Conservation (phyloP, 1,140 invertebrate genomes). For the Tetranychus cinnabarinus region DNA sequence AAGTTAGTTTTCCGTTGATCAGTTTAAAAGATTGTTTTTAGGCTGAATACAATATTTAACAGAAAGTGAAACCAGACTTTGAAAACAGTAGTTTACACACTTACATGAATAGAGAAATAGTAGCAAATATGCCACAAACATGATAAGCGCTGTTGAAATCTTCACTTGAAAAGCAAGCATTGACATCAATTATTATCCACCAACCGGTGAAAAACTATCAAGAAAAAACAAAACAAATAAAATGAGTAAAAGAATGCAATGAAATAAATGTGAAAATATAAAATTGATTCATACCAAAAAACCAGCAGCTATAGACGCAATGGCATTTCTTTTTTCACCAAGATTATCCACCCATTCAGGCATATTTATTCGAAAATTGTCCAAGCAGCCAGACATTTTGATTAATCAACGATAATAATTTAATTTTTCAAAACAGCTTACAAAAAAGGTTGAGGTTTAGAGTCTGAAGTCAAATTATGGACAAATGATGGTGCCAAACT, state of each 20-base stretch:
- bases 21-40: not conserved
- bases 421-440: too few species aligned
- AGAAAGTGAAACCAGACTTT: not conserved
- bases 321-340: constrained; percentile 44
- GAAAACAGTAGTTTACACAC: constrained; percentile 13
- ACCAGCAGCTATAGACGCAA: constrained; percentile 57
- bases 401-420: too few species aligned
- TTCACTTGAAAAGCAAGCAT: constrained; percentile 41
- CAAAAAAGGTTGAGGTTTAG: too few species aligned
- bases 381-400: constrained; percentile 24
- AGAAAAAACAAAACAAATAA: not conserved
- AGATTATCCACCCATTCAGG: constrained; percentile 23
- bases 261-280: constrained; percentile 1
- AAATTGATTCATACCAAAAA: constrained; percentile 40
- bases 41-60: not conserved
- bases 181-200: constrained; percentile 93
- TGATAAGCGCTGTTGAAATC: constrained; percentile 49
- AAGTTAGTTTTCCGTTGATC: not conserved
- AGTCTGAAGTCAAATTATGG: too few species aligned
- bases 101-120: constrained; percentile 78
- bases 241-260: too few species aligned
- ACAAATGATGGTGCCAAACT: too few species aligned
- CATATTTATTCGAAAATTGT: constrained; percentile 21
- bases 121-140: constrained; percentile 80
- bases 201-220: constrained; percentile 75